These are phyloP conservation scores for Vanessa tameamea DNA, from an alignment of 1,140 invertebrate species.

Conservation along the genomic window DNA sequence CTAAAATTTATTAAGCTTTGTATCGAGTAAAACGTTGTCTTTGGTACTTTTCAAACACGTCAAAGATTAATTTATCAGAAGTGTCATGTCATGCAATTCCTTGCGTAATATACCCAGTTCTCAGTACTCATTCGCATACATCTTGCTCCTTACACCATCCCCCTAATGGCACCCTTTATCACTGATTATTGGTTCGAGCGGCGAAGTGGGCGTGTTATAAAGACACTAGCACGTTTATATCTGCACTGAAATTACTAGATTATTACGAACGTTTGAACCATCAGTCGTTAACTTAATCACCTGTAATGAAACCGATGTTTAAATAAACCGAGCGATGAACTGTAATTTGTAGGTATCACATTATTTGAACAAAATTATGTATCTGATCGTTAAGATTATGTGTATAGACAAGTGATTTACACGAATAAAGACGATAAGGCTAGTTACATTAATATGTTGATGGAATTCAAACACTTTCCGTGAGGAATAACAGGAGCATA, in stretches of 20 bases:
- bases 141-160: conserved; percentile 34
- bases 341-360: conserved; percentile 20
- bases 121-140: conserved; percentile 2
- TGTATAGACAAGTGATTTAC: neutral
- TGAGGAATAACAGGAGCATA: no score
- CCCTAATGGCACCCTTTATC: conserved; percentile 41
- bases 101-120: neutral
- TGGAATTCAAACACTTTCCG: no score
- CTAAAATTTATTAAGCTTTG: neutral
- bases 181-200: conserved; percentile 40
- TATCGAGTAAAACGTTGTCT: neutral
- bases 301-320: conserved; percentile 36
- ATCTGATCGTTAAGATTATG: neutral
- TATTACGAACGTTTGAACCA: conserved; percentile 35
- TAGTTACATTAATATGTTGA: neutral
- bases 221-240: conserved; percentile 37
- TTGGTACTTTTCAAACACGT: neutral
- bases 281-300: conserved; percentile 44
- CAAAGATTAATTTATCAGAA: conserved; percentile 2
- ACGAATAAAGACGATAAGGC: neutral
- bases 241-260: conserved; percentile 39
- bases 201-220: conserved; percentile 40
- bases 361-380: conserved; percentile 10
- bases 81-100: neutral
- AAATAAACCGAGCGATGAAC: conserved; percentile 22